Conservation (phyloP, 2,888 invertebrate genomes). For the Mesorhabditis spiculigera region DNA sequence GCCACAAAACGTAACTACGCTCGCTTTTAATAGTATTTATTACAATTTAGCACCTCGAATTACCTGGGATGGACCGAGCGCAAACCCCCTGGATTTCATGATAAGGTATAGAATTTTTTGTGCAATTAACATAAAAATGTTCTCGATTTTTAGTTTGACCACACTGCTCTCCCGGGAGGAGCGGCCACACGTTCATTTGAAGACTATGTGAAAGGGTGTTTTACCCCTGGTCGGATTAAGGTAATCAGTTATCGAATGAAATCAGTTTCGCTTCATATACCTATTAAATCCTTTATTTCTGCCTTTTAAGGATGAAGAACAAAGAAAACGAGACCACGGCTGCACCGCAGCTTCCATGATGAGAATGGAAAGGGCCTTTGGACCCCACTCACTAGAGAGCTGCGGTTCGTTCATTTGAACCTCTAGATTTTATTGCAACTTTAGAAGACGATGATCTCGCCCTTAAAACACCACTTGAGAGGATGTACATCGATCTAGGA, state of each 20-base stretch:
- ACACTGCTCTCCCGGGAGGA: conserved; percentile 43
- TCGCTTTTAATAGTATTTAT: conserved; percentile 6
- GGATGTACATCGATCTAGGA: conserved; percentile 43
- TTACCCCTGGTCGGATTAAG: conserved; percentile 19
- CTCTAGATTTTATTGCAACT: neutral
- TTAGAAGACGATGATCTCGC: conserved; percentile 33
- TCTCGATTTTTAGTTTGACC: conserved; percentile 23
- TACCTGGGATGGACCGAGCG: conserved; percentile 53
- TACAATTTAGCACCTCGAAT: conserved; percentile 39
- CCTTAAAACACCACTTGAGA: conserved; percentile 44
- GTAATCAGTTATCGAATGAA: conserved; percentile 7
- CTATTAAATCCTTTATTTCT: neutral
- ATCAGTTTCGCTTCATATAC: neutral
- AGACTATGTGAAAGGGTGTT: conserved; percentile 47
- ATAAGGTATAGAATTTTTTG: neutral
- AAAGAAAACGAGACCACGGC: conserved; percentile 26
- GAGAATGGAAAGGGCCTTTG: conserved; percentile 46
- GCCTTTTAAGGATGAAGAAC: conserved; percentile 26
- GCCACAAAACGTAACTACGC: neutral
- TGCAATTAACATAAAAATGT: conserved; percentile 7
- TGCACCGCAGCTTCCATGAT: conserved; percentile 48
- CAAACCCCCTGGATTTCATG: conserved; percentile 26
- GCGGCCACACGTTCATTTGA: conserved; percentile 47
- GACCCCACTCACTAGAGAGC: conserved; percentile 43
- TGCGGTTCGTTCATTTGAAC: conserved; percentile 11